Base-by-base conservation (phyloP, 2,797 vertebrate genomes). In the Esox lucius region DNA sequence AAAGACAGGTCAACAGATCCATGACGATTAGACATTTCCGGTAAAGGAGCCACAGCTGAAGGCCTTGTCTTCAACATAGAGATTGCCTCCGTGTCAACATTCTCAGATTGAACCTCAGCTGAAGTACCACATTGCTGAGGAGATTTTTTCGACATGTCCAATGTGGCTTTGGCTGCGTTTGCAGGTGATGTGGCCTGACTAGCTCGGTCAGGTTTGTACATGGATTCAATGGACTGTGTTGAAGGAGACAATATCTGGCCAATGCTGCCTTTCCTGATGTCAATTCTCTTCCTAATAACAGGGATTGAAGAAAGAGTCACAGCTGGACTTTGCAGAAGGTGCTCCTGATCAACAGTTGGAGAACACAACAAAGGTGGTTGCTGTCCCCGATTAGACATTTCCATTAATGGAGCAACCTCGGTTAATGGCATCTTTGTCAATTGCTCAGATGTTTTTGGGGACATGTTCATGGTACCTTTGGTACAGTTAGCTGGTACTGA, bases 1-100 rank as follows among this genome's bases (percentile, higher is more conserved):
- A 35, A 77, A 70, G 91, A 88, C 49, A 92, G 83, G 76, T 91
- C 85, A 78, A 90, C 75, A 0, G 19, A 42, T 46, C 24, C 49
- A 68, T 71, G 19, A n/a, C 64, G 74, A 35, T 35, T 71, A 48
- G 77, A 39, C 9, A 12, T 53, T 73, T 76, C 78, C 31, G 42
- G 73, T 22, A 75, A 71, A 72, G 73, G 16, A 53, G 66, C 22
- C 69, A 70, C 31, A 61, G 24, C 1, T 12, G 83, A 75, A 51
- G 78, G 71, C 12, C 48, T 89, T 66, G 69, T 77, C 77, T 70
- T 75, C 78, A 73, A 42, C 75, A 86, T 78, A 46, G 92, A 62
- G 31, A 73, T 3, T 42, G 42, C 67, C 1, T 81, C 79, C 4
- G 49, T 59, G n/a, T 77, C 53, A 83, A 91, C 80, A 75, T 68